These are phyloP conservation scores for Sternarchorhynchus goeldii DNA, from an alignment of 2,797 vertebrate species.

Conservation along the genomic window DNA sequence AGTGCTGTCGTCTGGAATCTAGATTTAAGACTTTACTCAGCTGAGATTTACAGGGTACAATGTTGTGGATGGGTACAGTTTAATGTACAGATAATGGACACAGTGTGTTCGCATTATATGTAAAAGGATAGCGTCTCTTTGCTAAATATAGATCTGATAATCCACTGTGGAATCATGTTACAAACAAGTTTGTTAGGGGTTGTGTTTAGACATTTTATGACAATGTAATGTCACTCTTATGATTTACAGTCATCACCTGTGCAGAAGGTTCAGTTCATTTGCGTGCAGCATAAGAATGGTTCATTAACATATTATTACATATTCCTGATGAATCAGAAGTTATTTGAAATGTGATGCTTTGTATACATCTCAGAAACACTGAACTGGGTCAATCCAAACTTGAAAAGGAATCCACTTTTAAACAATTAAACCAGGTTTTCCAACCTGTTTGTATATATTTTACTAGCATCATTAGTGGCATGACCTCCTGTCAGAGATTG, in stretches of 20 bases:
- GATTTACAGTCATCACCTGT: not conserved
- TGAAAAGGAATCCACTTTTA: too few species aligned
- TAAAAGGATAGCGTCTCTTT: slow-evolving; percentile 37
- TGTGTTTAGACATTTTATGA: not conserved
- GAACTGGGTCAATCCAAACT: too few species aligned
- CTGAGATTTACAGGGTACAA: too few species aligned
- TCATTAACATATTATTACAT: not conserved
- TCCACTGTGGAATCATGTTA: slow-evolving; percentile 35
- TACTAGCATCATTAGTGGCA: too few species aligned
- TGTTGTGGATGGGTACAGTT: not conserved
- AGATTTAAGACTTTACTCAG: too few species aligned
- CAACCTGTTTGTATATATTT: too few species aligned
- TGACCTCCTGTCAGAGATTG: not conserved
- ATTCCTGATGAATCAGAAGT: not conserved
- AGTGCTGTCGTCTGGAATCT: not conserved
- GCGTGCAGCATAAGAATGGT: not conserved
- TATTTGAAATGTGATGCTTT: not conserved
- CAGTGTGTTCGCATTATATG: slow-evolving; percentile 21
- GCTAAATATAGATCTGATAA: slow-evolving; percentile 57
- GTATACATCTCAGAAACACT: too few species aligned
- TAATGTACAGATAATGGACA: not conserved
- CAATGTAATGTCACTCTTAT: not conserved
- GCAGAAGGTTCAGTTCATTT: too few species aligned
- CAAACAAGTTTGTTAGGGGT: not conserved
- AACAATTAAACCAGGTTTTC: too few species aligned